phyloP scores from a whole-genome alignment of 2,113 vertebrate genomes.

The Thermophis baileyi region DNA sequence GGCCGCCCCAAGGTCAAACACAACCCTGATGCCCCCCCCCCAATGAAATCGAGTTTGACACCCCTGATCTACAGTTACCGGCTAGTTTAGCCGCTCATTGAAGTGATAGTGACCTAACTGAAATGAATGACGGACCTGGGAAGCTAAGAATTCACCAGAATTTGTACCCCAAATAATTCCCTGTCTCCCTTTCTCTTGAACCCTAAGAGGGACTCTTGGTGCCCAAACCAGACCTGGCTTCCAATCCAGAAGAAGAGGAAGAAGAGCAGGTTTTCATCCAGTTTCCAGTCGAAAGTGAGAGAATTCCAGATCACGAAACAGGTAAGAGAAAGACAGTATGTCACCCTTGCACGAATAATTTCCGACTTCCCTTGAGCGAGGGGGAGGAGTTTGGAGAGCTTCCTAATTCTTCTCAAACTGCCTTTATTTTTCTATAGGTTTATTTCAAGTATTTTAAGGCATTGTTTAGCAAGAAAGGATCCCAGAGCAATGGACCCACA shows the following conservation, averaged over 20 bases:
- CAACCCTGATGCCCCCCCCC: too few species aligned
- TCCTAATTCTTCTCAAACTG: neutral
- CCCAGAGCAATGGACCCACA: neutral
- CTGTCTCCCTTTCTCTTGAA: neutral
- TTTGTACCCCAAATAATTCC: neutral
- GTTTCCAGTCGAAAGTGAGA: neutral
- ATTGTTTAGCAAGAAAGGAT: neutral
- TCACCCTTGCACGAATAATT: neutral
- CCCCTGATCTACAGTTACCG: too few species aligned
- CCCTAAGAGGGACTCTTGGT: conserved; percentile 13
- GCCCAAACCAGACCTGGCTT: neutral
- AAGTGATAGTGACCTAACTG: too few species aligned
- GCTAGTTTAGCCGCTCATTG: too few species aligned
- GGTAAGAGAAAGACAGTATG: neutral
- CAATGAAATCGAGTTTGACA: too few species aligned
- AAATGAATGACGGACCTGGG: neutral
- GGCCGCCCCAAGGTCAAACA: too few species aligned
- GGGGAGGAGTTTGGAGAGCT: neutral
- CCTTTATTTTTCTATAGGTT: neutral
- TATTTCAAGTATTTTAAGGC: neutral
- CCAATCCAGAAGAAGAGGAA: neutral
- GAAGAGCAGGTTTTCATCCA: neutral
- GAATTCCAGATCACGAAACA: neutral
- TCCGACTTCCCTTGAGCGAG: neutral
- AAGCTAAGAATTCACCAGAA: neutral